phyloP scores from a whole-genome alignment of 2,888 invertebrate genomes.

The Melanostoma scalare region DNA sequence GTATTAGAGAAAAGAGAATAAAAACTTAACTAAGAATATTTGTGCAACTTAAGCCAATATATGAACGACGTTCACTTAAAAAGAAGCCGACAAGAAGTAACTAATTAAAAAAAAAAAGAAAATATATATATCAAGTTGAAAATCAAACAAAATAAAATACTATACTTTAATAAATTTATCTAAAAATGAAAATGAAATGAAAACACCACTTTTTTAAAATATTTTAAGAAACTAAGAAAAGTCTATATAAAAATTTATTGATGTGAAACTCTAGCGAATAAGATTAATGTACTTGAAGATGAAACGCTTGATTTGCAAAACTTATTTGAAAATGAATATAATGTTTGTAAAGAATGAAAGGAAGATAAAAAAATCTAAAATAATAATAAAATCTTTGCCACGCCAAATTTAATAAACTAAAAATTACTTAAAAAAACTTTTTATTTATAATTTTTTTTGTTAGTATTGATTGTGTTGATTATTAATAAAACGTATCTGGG shows the following conservation, averaged over 20 bases:
- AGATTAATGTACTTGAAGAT: constrained; percentile 27
- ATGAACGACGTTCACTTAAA: constrained; percentile 32
- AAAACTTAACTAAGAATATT: constrained; percentile 38
- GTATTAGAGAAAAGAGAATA: constrained; percentile 2
- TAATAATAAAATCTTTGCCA: constrained; percentile 54
- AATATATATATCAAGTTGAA: constrained; percentile 9
- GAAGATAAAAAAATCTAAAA: constrained; percentile 10
- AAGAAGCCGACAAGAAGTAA: constrained; percentile 12
- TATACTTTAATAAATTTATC: constrained; percentile 36
- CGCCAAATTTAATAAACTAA: constrained; percentile 52
- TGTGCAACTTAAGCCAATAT: constrained; percentile 27
- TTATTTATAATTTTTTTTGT: constrained; percentile 21
- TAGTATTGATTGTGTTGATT: constrained; percentile 15
- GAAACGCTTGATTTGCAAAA: constrained; percentile 4
- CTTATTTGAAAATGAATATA: constrained; percentile 24
- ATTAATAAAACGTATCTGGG: constrained; percentile 41
- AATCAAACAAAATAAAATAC: constrained; percentile 28
- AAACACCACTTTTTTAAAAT: constrained; percentile 65
- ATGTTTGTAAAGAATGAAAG: constrained; percentile 21
- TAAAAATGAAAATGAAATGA: constrained; percentile 42
- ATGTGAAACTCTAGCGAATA: constrained; percentile 56
- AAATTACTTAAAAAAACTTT: constrained; percentile 1
- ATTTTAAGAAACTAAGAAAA: constrained; percentile 35
- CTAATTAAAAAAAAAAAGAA: constrained; percentile 22
- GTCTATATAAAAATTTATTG: constrained; percentile 34